phyloP scores from a whole-genome alignment of 2,113 vertebrate species.

The Tragulus kanchil region DNA sequence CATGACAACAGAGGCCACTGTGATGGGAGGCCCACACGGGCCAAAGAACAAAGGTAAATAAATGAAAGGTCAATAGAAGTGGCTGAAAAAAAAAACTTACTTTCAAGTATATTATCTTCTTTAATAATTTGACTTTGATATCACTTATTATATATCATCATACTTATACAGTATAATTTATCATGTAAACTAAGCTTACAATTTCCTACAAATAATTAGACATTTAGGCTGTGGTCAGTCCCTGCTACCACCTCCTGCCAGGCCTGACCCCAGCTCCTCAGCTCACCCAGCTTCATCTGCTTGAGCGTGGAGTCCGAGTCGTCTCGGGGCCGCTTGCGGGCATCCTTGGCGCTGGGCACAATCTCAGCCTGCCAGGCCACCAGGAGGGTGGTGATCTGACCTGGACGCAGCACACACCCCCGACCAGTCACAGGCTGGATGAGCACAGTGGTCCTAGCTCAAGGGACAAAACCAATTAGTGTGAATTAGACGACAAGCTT shows the following conservation, averaged over 20 bases:
- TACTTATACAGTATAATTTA: background rate
- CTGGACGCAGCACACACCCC: conserved; percentile 88
- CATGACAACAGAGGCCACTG: too few species aligned
- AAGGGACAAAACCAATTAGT: background rate
- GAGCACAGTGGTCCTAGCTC: background rate
- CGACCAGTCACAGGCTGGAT: background rate
- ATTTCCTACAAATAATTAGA: background rate
- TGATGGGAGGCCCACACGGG: too few species aligned
- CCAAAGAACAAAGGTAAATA: too few species aligned
- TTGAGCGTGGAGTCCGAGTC: conserved; percentile 92
- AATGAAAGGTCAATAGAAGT: too few species aligned
- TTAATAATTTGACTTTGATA: background rate
- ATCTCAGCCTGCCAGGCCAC: conserved; percentile 96
- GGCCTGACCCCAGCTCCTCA: fast-evolving
- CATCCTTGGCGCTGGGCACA: conserved; percentile 89
- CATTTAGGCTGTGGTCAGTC: background rate
- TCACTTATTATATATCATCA: background rate
- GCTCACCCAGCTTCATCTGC: conserved; percentile 95
- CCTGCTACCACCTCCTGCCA: fast-evolving
- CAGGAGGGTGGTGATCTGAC: conserved; percentile 95
- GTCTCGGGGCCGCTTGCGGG: conserved; percentile 92
- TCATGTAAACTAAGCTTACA: background rate
- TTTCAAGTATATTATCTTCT: background rate
- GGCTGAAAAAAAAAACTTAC: background rate
- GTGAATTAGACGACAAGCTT: background rate